Conservation (phyloP, 2,888 invertebrate species). For the Fabriciana adippe region DNA sequence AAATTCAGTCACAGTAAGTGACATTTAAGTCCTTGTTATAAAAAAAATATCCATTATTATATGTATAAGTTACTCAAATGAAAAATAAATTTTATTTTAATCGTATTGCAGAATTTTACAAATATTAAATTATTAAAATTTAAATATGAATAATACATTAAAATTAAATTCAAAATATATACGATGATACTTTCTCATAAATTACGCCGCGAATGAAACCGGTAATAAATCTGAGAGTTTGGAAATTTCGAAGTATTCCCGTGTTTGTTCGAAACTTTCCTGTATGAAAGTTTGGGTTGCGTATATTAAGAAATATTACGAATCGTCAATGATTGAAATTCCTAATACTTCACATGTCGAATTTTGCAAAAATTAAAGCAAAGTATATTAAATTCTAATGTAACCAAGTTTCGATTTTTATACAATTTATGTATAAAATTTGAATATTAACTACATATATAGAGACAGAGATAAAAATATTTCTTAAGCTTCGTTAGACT, state of each 20-base stretch:
- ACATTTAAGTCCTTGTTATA: no score
- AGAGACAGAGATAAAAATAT: no score
- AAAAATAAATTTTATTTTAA: no score
- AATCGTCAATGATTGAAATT: constrained; percentile 27
- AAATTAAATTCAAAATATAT: constrained; percentile 35
- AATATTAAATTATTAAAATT: constrained; percentile 24
- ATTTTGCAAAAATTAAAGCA: no score
- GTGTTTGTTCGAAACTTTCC: constrained; percentile 44
- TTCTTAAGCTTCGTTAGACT: no score
- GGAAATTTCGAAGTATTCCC: constrained; percentile 43
- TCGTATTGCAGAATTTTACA: background rate
- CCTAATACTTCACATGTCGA: constrained; percentile 7
- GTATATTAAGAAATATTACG: constrained; percentile 43
- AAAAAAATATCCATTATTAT: no score
- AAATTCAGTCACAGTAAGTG: no score
- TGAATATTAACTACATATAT: no score
- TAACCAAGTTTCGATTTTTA: no score
- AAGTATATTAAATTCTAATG: no score
- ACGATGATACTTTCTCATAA: constrained; percentile 43
- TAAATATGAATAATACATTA: constrained; percentile 20
- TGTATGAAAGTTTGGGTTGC: constrained; percentile 35
- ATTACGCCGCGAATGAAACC: constrained; percentile 40
- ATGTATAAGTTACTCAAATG: no score
- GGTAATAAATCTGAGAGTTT: constrained; percentile 46
- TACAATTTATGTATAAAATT: no score